Base-by-base conservation (phyloP, 2,888 invertebrate genomes). In the Ceramica pisi region DNA sequence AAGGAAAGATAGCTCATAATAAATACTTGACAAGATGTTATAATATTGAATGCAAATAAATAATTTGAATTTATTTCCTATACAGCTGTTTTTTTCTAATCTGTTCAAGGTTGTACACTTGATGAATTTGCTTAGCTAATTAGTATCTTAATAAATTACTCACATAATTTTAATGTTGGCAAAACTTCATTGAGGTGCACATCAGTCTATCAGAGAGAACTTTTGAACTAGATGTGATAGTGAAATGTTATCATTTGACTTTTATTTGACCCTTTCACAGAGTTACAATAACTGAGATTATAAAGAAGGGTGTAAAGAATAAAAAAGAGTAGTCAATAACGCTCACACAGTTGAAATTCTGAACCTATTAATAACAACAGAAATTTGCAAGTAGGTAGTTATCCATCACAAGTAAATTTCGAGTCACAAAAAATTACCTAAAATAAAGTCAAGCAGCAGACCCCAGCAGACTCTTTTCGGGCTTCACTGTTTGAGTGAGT, bases 221-320 rank as follows among this genome's bases (percentile, higher is more conserved):
- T 67, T 71, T 63, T 63, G 67, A 82, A 78, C 79, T 78, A 62
- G 67, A 66, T 56, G 41, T 62, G 67, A 56, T 68, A 66, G 6
- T 12, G 23, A 46, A 48, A 41, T 62, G 48, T 70, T 71, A 71
- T 80, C 62, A 60, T 63, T 35, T 66, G 71, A 80, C 79, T 63
- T 80, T 65, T 56, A 71, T 68, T 67, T 68, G 66, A 82, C 80
- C 82, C 57, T 66, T 65, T 71, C 60, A 57, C 35, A 57, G 44
- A 78, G 26, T 38, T 19, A 12, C 14, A 46, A 38, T 41, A 46
- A 69, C 48, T 55, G 10, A 48, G 57, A 41, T 68, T 55, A 31
- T n/a, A 3, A 35, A 55, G n/a, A 26, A 26, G 53, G 19, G 10
- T 55, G 8, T 46, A 19, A 31, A n/a, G n/a, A 31, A 31, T 31